Evolutionary conservation across 2,113 vertebrate species (phyloP), one percentile per base, ranked within the genome.

Genomic region (Pionites leucogaster): DNA sequence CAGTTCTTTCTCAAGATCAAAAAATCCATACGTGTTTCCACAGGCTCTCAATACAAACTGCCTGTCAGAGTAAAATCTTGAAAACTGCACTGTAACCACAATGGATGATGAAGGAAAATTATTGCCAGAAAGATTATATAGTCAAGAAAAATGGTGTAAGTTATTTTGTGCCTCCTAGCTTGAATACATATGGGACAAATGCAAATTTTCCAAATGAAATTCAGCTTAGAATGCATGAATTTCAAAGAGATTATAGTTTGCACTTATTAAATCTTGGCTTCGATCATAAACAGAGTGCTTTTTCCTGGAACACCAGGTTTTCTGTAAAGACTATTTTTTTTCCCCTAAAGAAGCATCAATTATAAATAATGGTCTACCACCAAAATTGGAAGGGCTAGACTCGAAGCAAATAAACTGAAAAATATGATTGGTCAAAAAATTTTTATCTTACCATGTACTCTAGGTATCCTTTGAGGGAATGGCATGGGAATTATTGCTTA

Each of bases 141-240:
- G 96, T 90, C 86, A 95, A 95, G 91, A 85, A 95, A 96, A 93
- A 68, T 25, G 10, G 64, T 91, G 77, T 77, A 93, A 95, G 81
- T 96, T 97, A 93, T 92, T 97, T 93, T 95, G 83, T 96, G 96
- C 96, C 90, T 97, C 83, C 86, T 72, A 94, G 96, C 94, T 95
- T 93, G 86, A 96, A 96, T 94, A 88, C 80, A 71, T 88, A 95
- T 81, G 71, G 96, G 94, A 97, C 88, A 97, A 97, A 98, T 97
- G 95, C 94, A 97, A 97, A 98, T 97, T 94, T 95, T 88, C 93
- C 95, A 95, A 97, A 95, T 96, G 92, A 97, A 96, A 95, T 95
- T 92, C 64, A 96, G 68, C 91, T 95, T 86, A 92, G 83, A 95
- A 82, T 95, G 77, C 92, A 97, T 95, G 96, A 94, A 97, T 97